Base-by-base conservation (phyloP, 2,113 vertebrate genomes). In the Prionailurus bengalensis region DNA sequence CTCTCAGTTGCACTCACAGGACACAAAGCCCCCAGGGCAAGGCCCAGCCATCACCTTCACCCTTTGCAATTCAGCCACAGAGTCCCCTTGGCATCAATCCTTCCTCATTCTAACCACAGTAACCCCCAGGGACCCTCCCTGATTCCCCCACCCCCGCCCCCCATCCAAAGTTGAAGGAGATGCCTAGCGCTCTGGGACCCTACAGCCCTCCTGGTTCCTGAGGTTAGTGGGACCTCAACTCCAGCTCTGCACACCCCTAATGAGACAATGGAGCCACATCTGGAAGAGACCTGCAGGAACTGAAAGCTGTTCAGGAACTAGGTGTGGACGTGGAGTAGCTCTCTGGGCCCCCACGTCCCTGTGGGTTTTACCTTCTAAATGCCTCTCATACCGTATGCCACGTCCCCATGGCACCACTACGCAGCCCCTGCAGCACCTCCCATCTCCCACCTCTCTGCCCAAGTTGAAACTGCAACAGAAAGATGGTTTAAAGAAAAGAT, bases 371-470 rank as follows among this genome's bases (percentile, higher is more conserved):
- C 78, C 36, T 45, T 81, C 51, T 39, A 42, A 81, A 17, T 15
- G 6, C 13, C 66, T 45, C 45, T 10, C 4, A 14, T 63, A 39
- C 27, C 9, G 3, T 1, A 21, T 1, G n/a, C 48, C 14, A 39
- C 27, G 2, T 63, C 45, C 68, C 11, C 45, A 51, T 0, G n/a
- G 14, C 29, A 55, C 4, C 36, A 48, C 74, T 3, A 11, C 0
- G 5, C 16, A 27, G 36, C 21, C 7, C 36, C 42, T 2, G 1
- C 3, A 29, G 14, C 48, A 15, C 73, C 36, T 88, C 51, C 31
- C 7, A 5, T 27, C 36, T 4, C 4, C 31, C 27, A 8, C 11
- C 3, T 58, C 13, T 4, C 13, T 1, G 48, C 25, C 25, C 15
- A 25, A 39, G 78, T 33, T n/a, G 23, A 76, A 45, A 61, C 9